Base-by-base conservation (phyloP, 2,113 vertebrate genomes). In the Kryptolebias marmoratus region DNA sequence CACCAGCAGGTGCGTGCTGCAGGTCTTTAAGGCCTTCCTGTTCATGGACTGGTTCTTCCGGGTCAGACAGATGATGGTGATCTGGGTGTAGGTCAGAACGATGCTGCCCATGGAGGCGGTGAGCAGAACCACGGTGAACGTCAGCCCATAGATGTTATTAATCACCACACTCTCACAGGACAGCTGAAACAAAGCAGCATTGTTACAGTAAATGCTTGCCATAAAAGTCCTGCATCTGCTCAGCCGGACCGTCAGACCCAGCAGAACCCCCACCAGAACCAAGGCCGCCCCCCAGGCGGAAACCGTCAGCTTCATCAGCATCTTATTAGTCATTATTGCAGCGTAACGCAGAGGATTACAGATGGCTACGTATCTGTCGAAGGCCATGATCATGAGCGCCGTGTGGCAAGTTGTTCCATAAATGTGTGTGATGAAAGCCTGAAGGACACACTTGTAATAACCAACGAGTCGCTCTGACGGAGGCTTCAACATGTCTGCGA, bases 311-410 rank as follows among this genome's bases (percentile, higher is more conserved):
- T 76, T 87, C 4, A 81, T 5, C 48, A 91, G 57, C 83, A 81
- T 88, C 36, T 36, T 68, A 22, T 56, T 69, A 50, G 53, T 89
- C 87, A 91, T 91, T 28, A 91, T 85, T 16, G 70, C 3, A 0
- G 76, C 1, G 27, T 90, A 90, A 13, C 72, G 80, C 39, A 90
- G 57, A 10, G 91, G 86, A 11, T 84, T 82, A 22, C 67, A 69
- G 67, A 69, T 90, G 67, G 90, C 88, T 57, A 91, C 87, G 7
- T 91, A 91, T 60, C 90, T 75, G 78, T 91, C 87, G 28, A 89
- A 89, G 1, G 90, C 86, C 90, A 90, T 86, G 2, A 86, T 84
- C 68, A 88, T 89, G 1, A 90, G 78, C 10, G 89, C 54, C 2
- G 80, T 84, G 64, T 90, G 85, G 5, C 54, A 48, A 0, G 85